Evolutionary conservation across 37 sponge, comb jelly and placozoan genomes (phyloP), one percentile per base, ranked within the genome.

Genomic region (Chondrosia reniformis): DNA sequence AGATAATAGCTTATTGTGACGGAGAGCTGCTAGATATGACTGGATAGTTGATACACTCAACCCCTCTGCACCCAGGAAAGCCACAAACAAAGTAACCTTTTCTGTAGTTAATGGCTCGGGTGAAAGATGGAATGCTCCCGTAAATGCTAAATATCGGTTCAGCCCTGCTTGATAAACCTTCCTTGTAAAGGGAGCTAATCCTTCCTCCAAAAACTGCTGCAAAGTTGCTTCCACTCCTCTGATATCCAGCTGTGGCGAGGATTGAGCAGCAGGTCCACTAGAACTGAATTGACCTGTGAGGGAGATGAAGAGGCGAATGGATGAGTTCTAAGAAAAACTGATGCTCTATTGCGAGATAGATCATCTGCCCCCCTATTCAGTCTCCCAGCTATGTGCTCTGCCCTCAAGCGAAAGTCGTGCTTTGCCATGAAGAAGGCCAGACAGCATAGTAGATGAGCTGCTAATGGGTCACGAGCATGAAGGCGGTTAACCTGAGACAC

Each of bases 61-160:
- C n/a, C 43, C 63, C 31, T 55, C 33, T 13, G 62, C 4, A 66
- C 49, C 79, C 31, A 65, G 42, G 38, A 45, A 79, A 6, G 79
- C 79, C 17, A 79, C 79, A 36, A 79, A 79, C 28, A 79, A 27
- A 46, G 49, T 58, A 21, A 67, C 37, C 33, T 58, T 79, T 27
- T 59, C 46, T 38, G 17, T 36, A 5, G 65, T 33, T 1, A 63
- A 21, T 9, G 65, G 79, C 9, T 43, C n/a, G 12, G 79, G 65
- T 15, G 63, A 22, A 33, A 79, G 4, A 12, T 31, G 5, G 59
- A 32, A 55, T 24, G n/a, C 22, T 24, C 21, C 5, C 32, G 46
- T 6, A 65, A 58, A 79, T 34, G 30, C 30, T 7, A 21, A 31
- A 34, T 79, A 63, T 4, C 79, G 61, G 66, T 36, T 58, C 65